phyloP scores from a whole-genome alignment of 1,140 invertebrate species.

The Kradibia gibbosae region DNA sequence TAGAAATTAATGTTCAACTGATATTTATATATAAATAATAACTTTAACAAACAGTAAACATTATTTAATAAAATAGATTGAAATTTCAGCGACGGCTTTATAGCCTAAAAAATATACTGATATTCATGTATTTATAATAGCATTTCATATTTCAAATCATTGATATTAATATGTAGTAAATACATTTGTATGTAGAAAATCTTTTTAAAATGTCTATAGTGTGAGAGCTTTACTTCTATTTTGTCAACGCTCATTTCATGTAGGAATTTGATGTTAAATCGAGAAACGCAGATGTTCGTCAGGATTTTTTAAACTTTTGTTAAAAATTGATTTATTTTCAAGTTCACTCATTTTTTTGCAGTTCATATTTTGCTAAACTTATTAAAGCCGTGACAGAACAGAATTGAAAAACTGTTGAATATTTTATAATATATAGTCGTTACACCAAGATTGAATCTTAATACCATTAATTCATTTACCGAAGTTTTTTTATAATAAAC shows the following conservation, averaged over 20 bases:
- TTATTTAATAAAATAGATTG: neutral
- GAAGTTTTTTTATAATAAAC: neutral
- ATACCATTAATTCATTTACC: neutral
- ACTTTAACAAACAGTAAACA: too few species aligned
- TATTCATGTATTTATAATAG: neutral
- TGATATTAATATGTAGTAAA: too few species aligned
- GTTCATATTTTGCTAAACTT: neutral
- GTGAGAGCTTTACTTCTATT: neutral
- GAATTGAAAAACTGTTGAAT: neutral
- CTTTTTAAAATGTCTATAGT: neutral
- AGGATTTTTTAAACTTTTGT: constrained; percentile 21
- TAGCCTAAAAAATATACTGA: neutral
- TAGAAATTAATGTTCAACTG: too few species aligned
- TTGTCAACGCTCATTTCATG: constrained; percentile 15
- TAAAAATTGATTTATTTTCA: constrained; percentile 2
- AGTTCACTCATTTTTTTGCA: neutral
- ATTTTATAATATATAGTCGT: neutral
- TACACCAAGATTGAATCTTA: neutral
- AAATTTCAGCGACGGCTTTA: neutral
- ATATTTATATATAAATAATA: too few species aligned
- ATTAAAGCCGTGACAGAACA: neutral
- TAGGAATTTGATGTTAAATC: constrained; percentile 22
- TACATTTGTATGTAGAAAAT: neutral
- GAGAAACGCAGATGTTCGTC: constrained; percentile 5
- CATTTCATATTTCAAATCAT: neutral